Conservation (phyloP, 2,113 vertebrate species). For the Chionis minor region DNA sequence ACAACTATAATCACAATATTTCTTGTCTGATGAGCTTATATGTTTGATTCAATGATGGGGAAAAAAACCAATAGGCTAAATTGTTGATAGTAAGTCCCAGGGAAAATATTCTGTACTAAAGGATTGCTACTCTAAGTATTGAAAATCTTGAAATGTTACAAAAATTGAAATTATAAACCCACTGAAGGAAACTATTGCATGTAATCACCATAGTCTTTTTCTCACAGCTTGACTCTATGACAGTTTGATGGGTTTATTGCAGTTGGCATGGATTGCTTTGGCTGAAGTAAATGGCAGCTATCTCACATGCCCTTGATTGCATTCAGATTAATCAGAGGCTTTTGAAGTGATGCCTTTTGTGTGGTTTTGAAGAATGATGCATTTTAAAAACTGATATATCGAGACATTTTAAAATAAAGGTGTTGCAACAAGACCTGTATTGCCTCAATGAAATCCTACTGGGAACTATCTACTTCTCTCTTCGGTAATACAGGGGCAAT, state of each 20-base stretch:
- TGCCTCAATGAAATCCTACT: neutral
- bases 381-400: conserved; percentile 56
- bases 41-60: conserved; percentile 73
- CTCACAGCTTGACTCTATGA: conserved; percentile 78
- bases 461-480: neutral
- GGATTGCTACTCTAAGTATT: conserved; percentile 66
- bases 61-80: conserved; percentile 76
- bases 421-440: neutral
- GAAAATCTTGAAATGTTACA: conserved; percentile 77
- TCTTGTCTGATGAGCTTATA: conserved; percentile 75
- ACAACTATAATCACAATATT: conserved; percentile 68
- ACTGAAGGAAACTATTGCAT: conserved; percentile 73
- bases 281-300: conserved; percentile 73
- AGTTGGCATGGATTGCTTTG: conserved; percentile 74
- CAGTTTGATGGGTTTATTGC: conserved; percentile 77
- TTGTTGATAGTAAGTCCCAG: conserved; percentile 71
- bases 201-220: conserved; percentile 61
- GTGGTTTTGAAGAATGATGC: conserved; percentile 41
- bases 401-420: conserved; percentile 36
- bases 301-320: conserved; percentile 68
- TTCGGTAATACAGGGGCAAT: neutral
- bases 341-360: conserved; percentile 70
- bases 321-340: conserved; percentile 74
- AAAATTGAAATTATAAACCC: conserved; percentile 79
- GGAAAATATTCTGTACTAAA: conserved; percentile 70